These are phyloP conservation scores for Drosophila lutescens DNA, from an alignment of 2,888 invertebrate genomes.

Conservation along the genomic window DNA sequence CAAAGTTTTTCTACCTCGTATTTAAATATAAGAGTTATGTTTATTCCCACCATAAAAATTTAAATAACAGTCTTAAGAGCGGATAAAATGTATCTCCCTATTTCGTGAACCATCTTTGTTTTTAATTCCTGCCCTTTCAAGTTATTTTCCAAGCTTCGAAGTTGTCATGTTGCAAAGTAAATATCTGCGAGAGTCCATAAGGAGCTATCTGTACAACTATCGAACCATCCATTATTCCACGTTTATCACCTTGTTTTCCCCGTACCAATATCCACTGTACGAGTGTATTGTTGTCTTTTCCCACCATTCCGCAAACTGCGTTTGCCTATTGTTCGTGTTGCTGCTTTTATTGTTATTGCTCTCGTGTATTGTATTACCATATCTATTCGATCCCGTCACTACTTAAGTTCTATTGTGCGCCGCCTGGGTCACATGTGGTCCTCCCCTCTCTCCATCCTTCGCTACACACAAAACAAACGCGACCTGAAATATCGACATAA, in stretches of 20 bases:
- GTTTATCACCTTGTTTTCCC: constrained; percentile 39
- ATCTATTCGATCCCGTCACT: constrained; percentile 44
- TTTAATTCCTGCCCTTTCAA: background rate
- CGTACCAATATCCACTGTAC: constrained; percentile 1
- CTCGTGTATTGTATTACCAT: constrained; percentile 49
- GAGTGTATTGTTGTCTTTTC: constrained; percentile 33
- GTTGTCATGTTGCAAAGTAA: constrained; percentile 16
- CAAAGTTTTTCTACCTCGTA: background rate
- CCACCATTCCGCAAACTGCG: constrained; percentile 38
- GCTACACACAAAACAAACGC: background rate
- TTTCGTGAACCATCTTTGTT: background rate
- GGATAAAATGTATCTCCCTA: constrained; percentile 7
- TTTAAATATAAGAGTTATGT: too few species aligned
- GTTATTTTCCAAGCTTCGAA: background rate
- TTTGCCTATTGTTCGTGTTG: constrained; percentile 17
- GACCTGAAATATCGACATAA: too few species aligned
- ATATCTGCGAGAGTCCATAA: constrained; percentile 3
- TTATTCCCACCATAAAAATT: background rate
- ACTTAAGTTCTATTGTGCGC: constrained; percentile 50
- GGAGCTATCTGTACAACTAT: background rate
- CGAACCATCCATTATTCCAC: constrained; percentile 23
- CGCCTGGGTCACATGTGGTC: constrained; percentile 43
- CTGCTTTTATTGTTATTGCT: constrained; percentile 40
- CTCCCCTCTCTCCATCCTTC: constrained; percentile 1
- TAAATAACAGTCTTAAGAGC: background rate